These are phyloP conservation scores for Fopius arisanus DNA, from an alignment of 1,140 invertebrate species.

Conservation along the genomic window DNA sequence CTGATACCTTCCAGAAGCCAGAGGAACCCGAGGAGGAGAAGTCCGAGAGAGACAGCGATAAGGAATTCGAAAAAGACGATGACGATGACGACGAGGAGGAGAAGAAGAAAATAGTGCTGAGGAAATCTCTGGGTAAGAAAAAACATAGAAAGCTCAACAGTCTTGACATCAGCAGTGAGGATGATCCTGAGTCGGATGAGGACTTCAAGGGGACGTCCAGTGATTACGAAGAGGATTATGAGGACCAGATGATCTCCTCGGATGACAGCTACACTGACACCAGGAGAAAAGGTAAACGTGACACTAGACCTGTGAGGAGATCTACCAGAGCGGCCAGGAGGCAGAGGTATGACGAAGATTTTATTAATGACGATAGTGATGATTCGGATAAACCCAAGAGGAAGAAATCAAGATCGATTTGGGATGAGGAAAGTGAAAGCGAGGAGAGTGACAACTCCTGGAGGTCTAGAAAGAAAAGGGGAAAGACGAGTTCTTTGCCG, in stretches of 20 bases:
- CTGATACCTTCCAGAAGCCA: conserved; percentile 45
- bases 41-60: conserved; percentile 58
- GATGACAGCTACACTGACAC: conserved; percentile 68
- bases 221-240: conserved; percentile 71
- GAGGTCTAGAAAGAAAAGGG: conserved; percentile 65
- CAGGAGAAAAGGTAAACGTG: conserved; percentile 56
- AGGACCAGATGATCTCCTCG: conserved; percentile 66
- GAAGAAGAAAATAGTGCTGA: conserved; percentile 43
- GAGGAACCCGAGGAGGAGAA: conserved; percentile 45
- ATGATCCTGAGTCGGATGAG: conserved; percentile 83
- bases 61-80: conserved; percentile 65
- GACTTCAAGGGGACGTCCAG: conserved; percentile 81
- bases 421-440: conserved; percentile 67
- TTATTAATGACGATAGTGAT: conserved; percentile 69
- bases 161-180: conserved; percentile 81
- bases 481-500: conserved; percentile 47
- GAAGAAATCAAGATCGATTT: conserved; percentile 65
- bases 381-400: conserved; percentile 67
- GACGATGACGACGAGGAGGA: conserved; percentile 53
- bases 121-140: conserved; percentile 65
- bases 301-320: conserved; percentile 63
- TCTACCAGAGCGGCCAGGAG: conserved; percentile 68
- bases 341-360: conserved; percentile 69
- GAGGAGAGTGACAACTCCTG: conserved; percentile 71
- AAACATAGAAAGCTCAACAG: conserved; percentile 81